These are phyloP conservation scores for Esox masquinongy DNA, from an alignment of 2,797 vertebrate species.

Conservation along the genomic window DNA sequence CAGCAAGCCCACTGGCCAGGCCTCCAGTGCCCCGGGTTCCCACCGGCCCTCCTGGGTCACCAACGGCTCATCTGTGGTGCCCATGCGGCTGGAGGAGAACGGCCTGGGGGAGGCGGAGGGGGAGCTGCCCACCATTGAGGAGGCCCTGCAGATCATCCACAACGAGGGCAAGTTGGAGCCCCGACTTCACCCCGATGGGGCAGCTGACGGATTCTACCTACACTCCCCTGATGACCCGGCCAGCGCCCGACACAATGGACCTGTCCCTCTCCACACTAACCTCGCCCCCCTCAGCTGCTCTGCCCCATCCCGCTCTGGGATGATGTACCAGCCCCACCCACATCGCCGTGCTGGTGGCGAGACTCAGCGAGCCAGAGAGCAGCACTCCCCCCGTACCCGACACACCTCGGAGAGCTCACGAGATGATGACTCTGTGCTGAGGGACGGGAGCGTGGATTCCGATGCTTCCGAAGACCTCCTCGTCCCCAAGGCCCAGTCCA, in stretches of 20 bases:
- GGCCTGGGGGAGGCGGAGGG: conserved; percentile 69
- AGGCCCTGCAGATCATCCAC: conserved; percentile 93
- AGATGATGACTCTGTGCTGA: conserved; percentile 83
- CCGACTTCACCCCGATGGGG: conserved; percentile 88
- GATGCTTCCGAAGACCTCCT: conserved; percentile 80
- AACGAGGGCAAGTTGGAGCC: conserved; percentile 86
- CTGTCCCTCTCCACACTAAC: conserved; percentile 17
- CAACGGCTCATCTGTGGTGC: conserved; percentile 56
- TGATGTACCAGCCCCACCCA: conserved; percentile 59
- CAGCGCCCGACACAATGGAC: conserved; percentile 54
- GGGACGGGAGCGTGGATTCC: conserved; percentile 83
- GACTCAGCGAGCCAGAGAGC: conserved; percentile 52
- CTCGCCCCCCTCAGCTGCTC: conserved; percentile 67
- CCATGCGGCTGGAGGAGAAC: conserved; percentile 72
- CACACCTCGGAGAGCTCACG: conserved; percentile 77
- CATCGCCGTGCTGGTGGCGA: conserved; percentile 1
- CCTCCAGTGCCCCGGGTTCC: conserved; percentile 61
- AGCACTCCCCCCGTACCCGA: conserved; percentile 54
- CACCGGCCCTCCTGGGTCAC: conserved; percentile 78
- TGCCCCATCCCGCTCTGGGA: conserved; percentile 72
- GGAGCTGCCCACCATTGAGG: conserved; percentile 90
- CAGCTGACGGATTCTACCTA: conserved; percentile 89
- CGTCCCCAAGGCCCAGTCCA: conserved; percentile 69
- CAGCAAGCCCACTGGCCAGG: conserved; percentile 62
- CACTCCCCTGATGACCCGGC: conserved; percentile 83